Base-by-base conservation (phyloP, 2,888 invertebrate genomes). In the Pristionchus mayeri region DNA sequence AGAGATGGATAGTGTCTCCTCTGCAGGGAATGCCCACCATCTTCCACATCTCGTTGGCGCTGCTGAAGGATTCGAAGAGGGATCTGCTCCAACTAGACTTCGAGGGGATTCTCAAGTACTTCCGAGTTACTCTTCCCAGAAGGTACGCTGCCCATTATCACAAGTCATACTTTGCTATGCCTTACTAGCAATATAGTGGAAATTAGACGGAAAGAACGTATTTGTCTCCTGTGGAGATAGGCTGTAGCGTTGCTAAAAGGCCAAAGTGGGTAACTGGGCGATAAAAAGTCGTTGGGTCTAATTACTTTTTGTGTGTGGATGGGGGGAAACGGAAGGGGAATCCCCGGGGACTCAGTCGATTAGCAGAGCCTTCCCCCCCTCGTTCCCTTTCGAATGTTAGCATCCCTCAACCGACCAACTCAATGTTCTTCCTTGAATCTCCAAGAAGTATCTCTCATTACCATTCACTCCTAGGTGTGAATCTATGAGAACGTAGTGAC, bases 91-190 rank as follows among this genome's bases (percentile, higher is more conserved):
- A 96, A 87, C 94, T 97, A 88, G 99, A 99, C 94, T 99, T 99
- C 93, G 99, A 99, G 94, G 98, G 98, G 27, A 96, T 98, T 85
- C 95, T 99, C 89, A 99, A 98, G 93, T 99, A 98, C 94, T 98
- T 99, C 93, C 95, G 99, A 86, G 98, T 99, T 2, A 96, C 96
- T 21, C 94, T 99, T 89, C 99, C 99, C 60, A 98, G 99, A 79
- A 60, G 63, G 81, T 81, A 21, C 13, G 75, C 40, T 37, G n/a
- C n/a, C n/a, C n/a, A n/a, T n/a, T n/a, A n/a, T n/a, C n/a, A n/a
- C n/a, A n/a, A n/a, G n/a, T n/a, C n/a, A n/a, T n/a, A n/a, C n/a
- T n/a, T n/a, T n/a, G n/a, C n/a, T n/a, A n/a, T n/a, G n/a, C n/a
- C n/a, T n/a, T n/a, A n/a, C n/a, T n/a, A n/a, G n/a, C n/a, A n/a